These are phyloP conservation scores for Muscina levida DNA, from an alignment of 2,888 invertebrate genomes.

Conservation along the genomic window DNA sequence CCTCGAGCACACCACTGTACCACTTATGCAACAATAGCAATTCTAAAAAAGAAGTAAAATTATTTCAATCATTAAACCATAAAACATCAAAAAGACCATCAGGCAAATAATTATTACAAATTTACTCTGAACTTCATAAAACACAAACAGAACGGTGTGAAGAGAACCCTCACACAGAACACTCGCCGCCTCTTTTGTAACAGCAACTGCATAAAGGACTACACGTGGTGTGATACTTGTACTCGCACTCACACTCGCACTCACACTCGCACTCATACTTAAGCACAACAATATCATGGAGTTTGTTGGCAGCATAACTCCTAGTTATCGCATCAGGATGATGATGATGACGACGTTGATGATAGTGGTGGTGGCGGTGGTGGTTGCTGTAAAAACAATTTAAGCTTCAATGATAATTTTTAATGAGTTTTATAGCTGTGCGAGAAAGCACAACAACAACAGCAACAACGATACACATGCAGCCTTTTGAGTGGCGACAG, in stretches of 20 bases:
- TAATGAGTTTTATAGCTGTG: slow-evolving; percentile 53
- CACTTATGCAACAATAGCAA: too few relatives aligned
- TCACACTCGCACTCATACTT: not conserved
- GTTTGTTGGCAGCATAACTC: not conserved
- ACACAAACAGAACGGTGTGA: not conserved
- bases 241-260: too few relatives aligned
- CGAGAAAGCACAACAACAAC: too few relatives aligned
- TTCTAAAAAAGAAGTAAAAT: too few relatives aligned
- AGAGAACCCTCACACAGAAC: not conserved
- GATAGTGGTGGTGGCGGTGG: not conserved
- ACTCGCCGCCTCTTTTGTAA: not conserved
- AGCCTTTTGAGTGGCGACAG: not conserved
- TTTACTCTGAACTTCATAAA: not conserved
- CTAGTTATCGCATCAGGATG: not conserved
- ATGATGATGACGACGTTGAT: not conserved
- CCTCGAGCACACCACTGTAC: too few relatives aligned
- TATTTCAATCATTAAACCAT: too few relatives aligned
- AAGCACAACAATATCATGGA: not conserved
- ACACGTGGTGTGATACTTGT: not conserved
- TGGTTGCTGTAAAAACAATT: slow-evolving; percentile 10
- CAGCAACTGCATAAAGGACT: too few relatives aligned
- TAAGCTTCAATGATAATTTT: slow-evolving; percentile 63
- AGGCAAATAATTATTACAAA: not conserved
- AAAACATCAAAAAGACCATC: not conserved
- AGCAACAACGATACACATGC: not conserved